Conservation (phyloP, 2,888 invertebrate genomes). For the Lamellibrachia satsuma region DNA sequence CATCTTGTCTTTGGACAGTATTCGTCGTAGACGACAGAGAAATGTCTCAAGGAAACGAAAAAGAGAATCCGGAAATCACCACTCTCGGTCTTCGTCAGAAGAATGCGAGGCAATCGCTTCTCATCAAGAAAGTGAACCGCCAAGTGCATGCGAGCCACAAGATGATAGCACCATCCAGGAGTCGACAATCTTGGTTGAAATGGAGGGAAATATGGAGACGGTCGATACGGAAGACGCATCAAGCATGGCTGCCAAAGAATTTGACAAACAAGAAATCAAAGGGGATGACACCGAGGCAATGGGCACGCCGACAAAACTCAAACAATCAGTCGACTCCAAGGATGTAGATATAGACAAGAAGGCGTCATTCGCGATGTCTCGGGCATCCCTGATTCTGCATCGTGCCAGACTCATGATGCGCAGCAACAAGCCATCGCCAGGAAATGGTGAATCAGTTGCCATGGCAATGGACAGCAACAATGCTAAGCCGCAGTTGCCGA, state of each 20-base stretch:
- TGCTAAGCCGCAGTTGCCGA: background rate
- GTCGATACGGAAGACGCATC: background rate
- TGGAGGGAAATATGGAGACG: background rate
- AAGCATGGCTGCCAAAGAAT: background rate
- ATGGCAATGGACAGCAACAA: background rate
- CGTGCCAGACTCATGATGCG: conserved; percentile 20
- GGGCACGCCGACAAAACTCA: background rate
- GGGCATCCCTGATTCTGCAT: conserved; percentile 34
- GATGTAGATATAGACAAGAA: conserved; percentile 8
- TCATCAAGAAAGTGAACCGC: background rate
- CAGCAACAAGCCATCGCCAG: background rate
- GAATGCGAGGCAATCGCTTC: background rate
- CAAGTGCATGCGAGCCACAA: background rate
- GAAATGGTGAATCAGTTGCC: background rate
- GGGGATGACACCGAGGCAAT: no score
- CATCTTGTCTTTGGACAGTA: background rate
- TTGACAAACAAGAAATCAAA: background rate
- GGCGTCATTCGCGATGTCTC: conserved; percentile 20
- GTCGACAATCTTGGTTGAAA: background rate
- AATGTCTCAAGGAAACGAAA: background rate
- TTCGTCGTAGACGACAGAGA: background rate
- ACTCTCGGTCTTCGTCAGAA: background rate
- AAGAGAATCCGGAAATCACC: background rate
- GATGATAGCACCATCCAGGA: background rate
- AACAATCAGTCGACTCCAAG: background rate